These are phyloP conservation scores for Patiria miniata DNA, from an alignment of 35 echinoderm and acorn worm species.

Conservation along the genomic window DNA sequence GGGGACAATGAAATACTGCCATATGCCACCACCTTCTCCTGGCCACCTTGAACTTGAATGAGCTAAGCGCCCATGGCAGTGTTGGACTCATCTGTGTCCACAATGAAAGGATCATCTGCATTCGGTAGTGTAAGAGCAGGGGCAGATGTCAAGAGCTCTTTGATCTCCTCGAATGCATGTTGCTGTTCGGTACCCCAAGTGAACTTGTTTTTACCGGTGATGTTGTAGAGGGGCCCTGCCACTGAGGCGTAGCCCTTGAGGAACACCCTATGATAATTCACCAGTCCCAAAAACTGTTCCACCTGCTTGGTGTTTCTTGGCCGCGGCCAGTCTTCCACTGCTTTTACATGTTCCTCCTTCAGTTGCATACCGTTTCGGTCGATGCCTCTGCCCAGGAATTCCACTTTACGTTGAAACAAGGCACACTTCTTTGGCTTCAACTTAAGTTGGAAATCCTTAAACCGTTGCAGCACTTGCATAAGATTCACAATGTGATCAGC, in stretches of 20 bases:
- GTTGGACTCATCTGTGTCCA: constrained; percentile 50
- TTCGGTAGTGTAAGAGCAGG: constrained; percentile 46
- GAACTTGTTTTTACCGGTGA: constrained; percentile 38
- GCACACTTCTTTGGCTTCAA: constrained; percentile 61
- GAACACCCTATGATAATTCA: constrained; percentile 46
- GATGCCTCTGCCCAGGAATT: constrained; percentile 25
- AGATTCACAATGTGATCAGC: constrained; percentile 33
- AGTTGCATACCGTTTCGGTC: constrained; percentile 11
- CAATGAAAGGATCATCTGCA: constrained; percentile 24
- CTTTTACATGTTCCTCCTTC: constrained; percentile 5
- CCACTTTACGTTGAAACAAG: constrained; percentile 40
- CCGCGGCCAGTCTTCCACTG: constrained; percentile 26
- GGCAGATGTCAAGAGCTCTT: background rate
- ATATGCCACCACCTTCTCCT: constrained; percentile 31
- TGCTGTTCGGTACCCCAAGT: background rate
- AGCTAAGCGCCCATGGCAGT: background rate
- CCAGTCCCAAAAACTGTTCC: constrained; percentile 48
- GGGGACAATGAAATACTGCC: background rate
- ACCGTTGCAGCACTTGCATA: constrained; percentile 12
- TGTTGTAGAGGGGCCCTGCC: constrained; percentile 30
- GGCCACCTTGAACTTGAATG: background rate
- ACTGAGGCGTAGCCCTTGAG: constrained; percentile 36
- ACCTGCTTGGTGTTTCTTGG: constrained; percentile 27
- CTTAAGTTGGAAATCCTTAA: constrained; percentile 34
- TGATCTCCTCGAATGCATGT: constrained; percentile 22